These are phyloP conservation scores for Dexiosoma caninum DNA, from an alignment of 2,888 invertebrate species.

Conservation along the genomic window DNA sequence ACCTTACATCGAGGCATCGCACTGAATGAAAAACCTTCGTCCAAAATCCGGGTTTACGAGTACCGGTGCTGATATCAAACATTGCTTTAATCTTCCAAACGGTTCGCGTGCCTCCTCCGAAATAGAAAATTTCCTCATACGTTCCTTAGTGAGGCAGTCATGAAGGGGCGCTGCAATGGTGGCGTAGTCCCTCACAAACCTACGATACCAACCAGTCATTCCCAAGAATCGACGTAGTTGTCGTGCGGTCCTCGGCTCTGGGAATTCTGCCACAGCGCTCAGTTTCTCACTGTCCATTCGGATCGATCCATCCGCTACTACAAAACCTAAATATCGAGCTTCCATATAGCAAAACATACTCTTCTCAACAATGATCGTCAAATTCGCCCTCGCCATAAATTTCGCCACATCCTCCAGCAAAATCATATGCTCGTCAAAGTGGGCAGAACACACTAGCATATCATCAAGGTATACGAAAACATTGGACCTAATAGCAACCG, in stretches of 20 bases:
- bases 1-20: conserved; percentile 19
- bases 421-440: not conserved
- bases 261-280: not conserved
- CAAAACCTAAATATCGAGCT: conserved; percentile 22
- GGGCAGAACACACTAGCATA: conserved; percentile 18
- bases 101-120: not conserved
- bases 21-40: conserved; percentile 23
- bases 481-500: not conserved
- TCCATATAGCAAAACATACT: not conserved
- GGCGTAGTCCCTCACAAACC: conserved; percentile 18
- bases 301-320: conserved; percentile 24
- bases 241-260: not conserved
- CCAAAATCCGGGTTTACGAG: too few relatives aligned
- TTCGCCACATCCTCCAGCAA: conserved; percentile 1
- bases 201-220: conserved; percentile 35
- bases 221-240: conserved; percentile 30
- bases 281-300: too few relatives aligned
- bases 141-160: conserved; percentile 21
- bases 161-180: conserved; percentile 8
- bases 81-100: not conserved
- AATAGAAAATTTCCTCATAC: not conserved
- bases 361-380: too few relatives aligned
- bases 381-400: too few relatives aligned
- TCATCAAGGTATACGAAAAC: not conserved
- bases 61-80: conserved; percentile 9